Conservation (phyloP, 2,797 vertebrate species). For the Channa striata region DNA sequence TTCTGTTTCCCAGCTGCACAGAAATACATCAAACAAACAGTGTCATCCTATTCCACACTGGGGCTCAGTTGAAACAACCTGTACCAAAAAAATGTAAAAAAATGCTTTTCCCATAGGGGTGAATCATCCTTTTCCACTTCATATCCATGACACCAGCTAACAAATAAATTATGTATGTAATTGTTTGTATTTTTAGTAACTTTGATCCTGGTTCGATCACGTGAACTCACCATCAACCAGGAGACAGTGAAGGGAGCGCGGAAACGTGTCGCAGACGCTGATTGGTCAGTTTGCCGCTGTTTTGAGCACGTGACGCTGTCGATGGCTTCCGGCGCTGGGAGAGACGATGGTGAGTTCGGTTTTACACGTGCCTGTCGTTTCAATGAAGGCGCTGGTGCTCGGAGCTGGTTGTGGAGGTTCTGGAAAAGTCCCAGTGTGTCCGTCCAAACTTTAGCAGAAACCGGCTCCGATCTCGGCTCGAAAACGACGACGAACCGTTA, state of each 20-base stretch:
- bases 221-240: constrained; percentile 6
- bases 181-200: no score
- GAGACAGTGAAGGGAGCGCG: neutral
- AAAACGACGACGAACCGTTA: neutral
- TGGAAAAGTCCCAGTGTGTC: neutral
- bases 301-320: constrained; percentile 47
- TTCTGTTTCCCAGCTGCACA: no score
- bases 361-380: neutral
- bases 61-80: no score
- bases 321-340: constrained; percentile 46
- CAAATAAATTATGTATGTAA: no score
- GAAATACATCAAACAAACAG: no score
- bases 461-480: fast-evolving
- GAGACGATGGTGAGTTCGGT: constrained; percentile 37
- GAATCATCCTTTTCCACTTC: no score
- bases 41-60: no score
- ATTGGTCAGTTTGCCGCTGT: constrained; percentile 59
- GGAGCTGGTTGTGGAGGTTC: fast-evolving
- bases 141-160: no score
- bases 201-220: neutral
- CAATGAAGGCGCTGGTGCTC: fast-evolving
- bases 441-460: neutral
- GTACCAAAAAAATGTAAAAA: no score
- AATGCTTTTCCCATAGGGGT: no score
- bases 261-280: neutral